phyloP scores from a whole-genome alignment of 2,113 vertebrate genomes.

The Cynocephalus volans region DNA sequence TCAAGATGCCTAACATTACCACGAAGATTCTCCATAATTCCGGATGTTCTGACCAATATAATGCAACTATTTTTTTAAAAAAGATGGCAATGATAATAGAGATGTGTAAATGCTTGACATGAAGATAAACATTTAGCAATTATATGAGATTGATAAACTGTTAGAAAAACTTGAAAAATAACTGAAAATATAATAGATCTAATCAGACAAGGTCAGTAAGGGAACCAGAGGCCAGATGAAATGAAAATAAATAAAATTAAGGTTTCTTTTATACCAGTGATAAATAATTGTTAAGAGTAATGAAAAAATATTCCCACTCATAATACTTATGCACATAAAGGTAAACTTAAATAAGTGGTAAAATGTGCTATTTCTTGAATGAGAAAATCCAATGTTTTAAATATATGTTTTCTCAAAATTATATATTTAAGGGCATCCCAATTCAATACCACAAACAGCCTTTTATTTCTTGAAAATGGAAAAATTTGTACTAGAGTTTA shows the following conservation, averaged over 20 bases:
- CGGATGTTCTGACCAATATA: background rate
- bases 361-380: constrained; percentile 19
- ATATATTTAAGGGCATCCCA: background rate
- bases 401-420: constrained; percentile 18
- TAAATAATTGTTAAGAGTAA: constrained; percentile 15
- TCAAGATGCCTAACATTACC: constrained; percentile 2
- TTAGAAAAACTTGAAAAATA: constrained; percentile 51
- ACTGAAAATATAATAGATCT: constrained; percentile 36
- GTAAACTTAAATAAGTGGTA: constrained; percentile 27
- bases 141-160: constrained; percentile 23
- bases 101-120: background rate
- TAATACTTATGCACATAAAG: constrained; percentile 12
- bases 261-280: background rate
- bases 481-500: background rate
- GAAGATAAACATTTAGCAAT: background rate
- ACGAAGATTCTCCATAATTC: background rate
- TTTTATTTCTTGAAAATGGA: background rate
- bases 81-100: background rate
- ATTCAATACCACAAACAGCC: background rate
- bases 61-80: too few relatives aligned
- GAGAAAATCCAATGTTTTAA: constrained; percentile 26
- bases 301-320: constrained; percentile 26
- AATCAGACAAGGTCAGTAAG: constrained; percentile 29
- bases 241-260: constrained; percentile 36
- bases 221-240: background rate